A percentile compares a stretch with the other conserved stretches of the same genome.
Conservation (phyloP, 2,113 vertebrate genomes). For the Eurystomus gularis region DNA sequence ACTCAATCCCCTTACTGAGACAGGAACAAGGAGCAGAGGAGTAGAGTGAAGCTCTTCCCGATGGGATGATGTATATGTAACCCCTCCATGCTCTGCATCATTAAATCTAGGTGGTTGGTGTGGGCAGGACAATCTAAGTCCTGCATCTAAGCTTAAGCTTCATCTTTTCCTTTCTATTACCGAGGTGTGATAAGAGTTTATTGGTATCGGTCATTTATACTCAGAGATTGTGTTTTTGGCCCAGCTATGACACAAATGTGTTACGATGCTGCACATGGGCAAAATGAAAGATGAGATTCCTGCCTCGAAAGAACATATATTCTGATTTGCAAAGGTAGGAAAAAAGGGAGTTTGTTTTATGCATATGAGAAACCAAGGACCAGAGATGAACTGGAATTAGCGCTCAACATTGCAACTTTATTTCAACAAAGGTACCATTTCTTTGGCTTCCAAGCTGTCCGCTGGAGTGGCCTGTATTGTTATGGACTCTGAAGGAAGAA, state of each 20-base stretch:
- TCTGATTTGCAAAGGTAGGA: not conserved
- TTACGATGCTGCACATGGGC: not conserved
- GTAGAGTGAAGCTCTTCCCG: not conserved
- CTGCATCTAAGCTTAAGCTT: not conserved
- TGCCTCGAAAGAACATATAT: not conserved
- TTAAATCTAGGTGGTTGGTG: not conserved
- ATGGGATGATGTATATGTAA: not conserved
- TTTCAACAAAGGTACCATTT: not conserved
- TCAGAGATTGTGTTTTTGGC: not conserved
- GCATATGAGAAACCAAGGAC: not conserved
- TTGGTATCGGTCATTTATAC: not conserved
- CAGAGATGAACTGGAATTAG: not conserved
- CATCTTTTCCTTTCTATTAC: not conserved
- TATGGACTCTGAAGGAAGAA: not conserved
- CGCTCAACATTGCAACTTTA: not conserved
- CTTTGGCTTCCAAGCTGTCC: not conserved
- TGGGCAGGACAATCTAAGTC: not conserved
- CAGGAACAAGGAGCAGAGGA: not conserved
- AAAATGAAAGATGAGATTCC: not conserved
- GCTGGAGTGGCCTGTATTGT: not conserved
- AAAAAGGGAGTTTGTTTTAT: not conserved
- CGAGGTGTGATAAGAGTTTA: not conserved
- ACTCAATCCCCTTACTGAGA: conserved; percentile 41
- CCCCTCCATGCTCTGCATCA: not conserved
- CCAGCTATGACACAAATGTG: not conserved